These are phyloP conservation scores for Myoxocephalus aenaeus DNA, from an alignment of 2,797 vertebrate species.

Conservation along the genomic window DNA sequence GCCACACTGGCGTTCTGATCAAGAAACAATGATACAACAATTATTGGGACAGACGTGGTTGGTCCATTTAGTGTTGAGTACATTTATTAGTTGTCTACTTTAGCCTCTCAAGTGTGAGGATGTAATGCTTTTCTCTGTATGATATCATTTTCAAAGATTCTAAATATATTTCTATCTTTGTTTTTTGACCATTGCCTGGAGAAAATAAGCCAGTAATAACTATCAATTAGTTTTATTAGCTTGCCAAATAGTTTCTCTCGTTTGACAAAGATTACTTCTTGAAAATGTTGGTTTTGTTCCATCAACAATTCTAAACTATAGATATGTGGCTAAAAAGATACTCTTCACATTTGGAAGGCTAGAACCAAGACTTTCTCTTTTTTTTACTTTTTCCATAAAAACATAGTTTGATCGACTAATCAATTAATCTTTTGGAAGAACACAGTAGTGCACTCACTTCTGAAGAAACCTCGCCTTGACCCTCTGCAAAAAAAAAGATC, in stretches of 20 bases:
- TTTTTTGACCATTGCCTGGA: background rate
- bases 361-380: background rate
- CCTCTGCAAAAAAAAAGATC: background rate
- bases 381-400: background rate
- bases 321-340: background rate
- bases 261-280: background rate
- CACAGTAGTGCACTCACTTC: background rate
- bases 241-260: background rate
- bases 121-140: background rate
- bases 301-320: background rate
- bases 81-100: background rate
- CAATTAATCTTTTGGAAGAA: background rate
- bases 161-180: background rate
- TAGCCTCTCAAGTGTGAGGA: background rate
- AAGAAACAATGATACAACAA: background rate
- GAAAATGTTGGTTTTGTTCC: background rate
- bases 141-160: background rate
- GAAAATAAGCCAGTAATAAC: background rate
- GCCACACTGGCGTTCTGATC: background rate
- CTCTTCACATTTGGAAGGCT: background rate
- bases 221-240: constrained; percentile 1
- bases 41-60: background rate
- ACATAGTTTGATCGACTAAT: background rate
- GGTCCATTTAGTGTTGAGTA: background rate
- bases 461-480: background rate